These are phyloP conservation scores for Lepidochitona cinerea DNA, from an alignment of 2,888 invertebrate species.

Conservation along the genomic window DNA sequence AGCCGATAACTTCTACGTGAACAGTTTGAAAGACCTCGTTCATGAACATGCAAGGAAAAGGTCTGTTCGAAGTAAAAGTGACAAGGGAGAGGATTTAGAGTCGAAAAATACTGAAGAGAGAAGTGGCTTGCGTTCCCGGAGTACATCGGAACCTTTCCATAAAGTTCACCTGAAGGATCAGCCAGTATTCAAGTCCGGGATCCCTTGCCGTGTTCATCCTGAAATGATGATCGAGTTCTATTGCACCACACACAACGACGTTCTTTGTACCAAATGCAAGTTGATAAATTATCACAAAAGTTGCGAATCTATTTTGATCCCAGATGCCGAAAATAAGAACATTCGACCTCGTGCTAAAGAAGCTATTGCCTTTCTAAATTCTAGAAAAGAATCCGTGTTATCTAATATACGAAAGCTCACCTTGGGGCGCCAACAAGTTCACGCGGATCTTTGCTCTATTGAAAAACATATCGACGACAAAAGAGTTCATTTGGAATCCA, in stretches of 20 bases:
- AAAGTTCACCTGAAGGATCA: background rate
- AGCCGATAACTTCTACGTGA: background rate
- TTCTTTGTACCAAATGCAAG: background rate
- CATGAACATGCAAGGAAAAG: background rate
- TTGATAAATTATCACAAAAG: background rate
- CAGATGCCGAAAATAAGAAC: background rate
- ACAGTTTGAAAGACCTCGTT: constrained; percentile 4
- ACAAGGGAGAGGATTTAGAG: background rate
- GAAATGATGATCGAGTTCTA: background rate
- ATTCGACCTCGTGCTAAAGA: background rate
- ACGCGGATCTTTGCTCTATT: background rate
- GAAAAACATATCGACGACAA: background rate
- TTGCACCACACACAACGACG: background rate
- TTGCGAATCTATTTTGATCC: background rate
- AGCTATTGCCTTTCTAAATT: background rate
- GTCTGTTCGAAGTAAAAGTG: background rate
- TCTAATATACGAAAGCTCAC: background rate
- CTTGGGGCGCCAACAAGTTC: background rate
- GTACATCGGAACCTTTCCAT: background rate
- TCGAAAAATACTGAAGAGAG: background rate
- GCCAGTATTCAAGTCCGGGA: background rate
- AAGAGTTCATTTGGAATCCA: background rate
- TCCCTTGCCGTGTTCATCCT: background rate
- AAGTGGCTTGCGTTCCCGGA: background rate
- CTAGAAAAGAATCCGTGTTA: background rate